phyloP scores from a whole-genome alignment of 1,140 invertebrate species.

The Nymphalis io region DNA sequence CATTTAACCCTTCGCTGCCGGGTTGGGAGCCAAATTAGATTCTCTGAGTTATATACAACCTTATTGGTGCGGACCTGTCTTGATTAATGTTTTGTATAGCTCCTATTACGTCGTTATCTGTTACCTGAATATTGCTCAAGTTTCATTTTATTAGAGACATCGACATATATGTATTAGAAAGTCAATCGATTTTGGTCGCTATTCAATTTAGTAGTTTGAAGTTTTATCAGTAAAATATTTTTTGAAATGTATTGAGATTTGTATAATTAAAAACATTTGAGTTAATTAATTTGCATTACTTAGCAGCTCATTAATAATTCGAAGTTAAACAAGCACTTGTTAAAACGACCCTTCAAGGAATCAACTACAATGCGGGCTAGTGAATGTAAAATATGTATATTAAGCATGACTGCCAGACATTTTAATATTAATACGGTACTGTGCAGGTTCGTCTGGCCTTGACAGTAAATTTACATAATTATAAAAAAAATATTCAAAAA shows the following conservation, averaged over 20 bases:
- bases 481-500: too few relatives aligned
- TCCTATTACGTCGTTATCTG: constrained; percentile 52
- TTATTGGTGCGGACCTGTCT: constrained; percentile 65
- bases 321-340: too few relatives aligned
- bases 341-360: too few relatives aligned
- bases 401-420: too few relatives aligned
- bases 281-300: too few relatives aligned
- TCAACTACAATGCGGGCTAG: too few relatives aligned
- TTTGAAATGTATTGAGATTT: not conserved
- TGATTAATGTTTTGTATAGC: constrained; percentile 65
- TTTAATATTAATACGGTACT: too few relatives aligned
- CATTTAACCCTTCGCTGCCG: constrained; percentile 58
- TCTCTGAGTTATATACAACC: constrained; percentile 68
- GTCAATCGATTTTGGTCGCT: not conserved
- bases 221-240: not conserved
- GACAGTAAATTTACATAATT: too few relatives aligned
- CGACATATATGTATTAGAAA: not conserved
- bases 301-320: too few relatives aligned
- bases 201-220: not conserved
- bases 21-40: constrained; percentile 66
- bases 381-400: too few relatives aligned
- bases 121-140: constrained; percentile 36
- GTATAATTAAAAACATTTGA: too few relatives aligned
- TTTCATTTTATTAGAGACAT: constrained; percentile 28
- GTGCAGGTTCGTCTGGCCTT: too few relatives aligned